These are phyloP conservation scores for Hemichromis elongatus DNA, from an alignment of 2,113 vertebrate species.

Conservation along the genomic window DNA sequence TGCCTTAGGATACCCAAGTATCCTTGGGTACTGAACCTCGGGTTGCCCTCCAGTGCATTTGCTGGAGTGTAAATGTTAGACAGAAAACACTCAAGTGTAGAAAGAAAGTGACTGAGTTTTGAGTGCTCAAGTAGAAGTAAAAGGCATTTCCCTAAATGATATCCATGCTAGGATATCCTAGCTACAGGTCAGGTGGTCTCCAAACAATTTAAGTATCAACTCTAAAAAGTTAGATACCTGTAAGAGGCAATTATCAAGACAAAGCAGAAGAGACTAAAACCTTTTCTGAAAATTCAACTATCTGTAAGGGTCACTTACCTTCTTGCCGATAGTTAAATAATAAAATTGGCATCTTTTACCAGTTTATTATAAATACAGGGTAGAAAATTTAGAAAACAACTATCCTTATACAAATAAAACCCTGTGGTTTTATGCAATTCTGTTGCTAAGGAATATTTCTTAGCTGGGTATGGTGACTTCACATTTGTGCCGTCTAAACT, in stretches of 20 bases:
- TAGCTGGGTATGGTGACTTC: neutral
- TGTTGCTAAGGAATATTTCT: fast-evolving
- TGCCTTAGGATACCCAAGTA: too few relatives aligned
- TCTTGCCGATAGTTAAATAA: neutral
- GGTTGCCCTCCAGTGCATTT: neutral
- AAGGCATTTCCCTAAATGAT: neutral
- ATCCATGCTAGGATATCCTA: neutral
- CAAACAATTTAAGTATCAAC: neutral
- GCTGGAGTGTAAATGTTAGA: neutral
- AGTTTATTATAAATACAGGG: neutral
- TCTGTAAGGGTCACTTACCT: neutral
- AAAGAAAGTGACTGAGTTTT: neutral
- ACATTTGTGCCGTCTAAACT: neutral
- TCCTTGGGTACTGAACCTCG: neutral
- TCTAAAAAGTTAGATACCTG: neutral
- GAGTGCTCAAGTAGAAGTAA: neutral
- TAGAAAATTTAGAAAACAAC: neutral
- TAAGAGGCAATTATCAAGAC: neutral
- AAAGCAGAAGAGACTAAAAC: neutral
- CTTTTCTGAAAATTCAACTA: neutral
- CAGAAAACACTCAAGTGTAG: neutral
- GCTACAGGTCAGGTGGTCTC: fast-evolving
- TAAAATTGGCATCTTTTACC: neutral
- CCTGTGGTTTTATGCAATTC: neutral
- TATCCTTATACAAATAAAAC: neutral